Conservation (phyloP, 1,140 invertebrate genomes). For the Ephestia elutella region DNA sequence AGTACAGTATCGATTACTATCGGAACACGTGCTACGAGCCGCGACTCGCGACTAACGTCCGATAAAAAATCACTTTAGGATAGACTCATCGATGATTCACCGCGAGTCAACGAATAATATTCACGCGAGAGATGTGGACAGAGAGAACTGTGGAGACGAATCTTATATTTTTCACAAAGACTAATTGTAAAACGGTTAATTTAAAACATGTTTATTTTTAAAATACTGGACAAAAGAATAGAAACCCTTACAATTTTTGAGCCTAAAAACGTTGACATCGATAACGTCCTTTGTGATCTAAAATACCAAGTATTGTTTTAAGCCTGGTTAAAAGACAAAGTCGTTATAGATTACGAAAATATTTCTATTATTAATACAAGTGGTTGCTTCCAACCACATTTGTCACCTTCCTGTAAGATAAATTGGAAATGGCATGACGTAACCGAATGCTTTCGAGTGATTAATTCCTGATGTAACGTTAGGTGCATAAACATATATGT, state of each 20-base stretch:
- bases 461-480: neutral
- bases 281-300: neutral
- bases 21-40: conserved; percentile 23
- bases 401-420: neutral
- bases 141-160: conserved; percentile 36
- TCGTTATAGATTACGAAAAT: neutral
- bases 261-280: neutral
- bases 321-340: neutral
- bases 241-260: neutral
- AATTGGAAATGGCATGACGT: neutral
- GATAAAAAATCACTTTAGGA: conserved; percentile 66
- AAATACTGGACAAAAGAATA: neutral
- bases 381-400: neutral
- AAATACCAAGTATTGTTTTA: neutral
- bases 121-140: conserved; percentile 61
- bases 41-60: conserved; percentile 37
- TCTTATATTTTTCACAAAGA: neutral
- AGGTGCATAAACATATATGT: neutral
- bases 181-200: neutral
- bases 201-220: neutral
- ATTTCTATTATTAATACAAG: neutral
- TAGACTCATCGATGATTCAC: conserved; percentile 72
- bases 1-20: conserved; percentile 15
- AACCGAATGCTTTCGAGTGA: neutral
- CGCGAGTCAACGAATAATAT: conserved; percentile 54